Conservation (phyloP, 1,140 invertebrate genomes). For the Adoxophyes honmai region DNA sequence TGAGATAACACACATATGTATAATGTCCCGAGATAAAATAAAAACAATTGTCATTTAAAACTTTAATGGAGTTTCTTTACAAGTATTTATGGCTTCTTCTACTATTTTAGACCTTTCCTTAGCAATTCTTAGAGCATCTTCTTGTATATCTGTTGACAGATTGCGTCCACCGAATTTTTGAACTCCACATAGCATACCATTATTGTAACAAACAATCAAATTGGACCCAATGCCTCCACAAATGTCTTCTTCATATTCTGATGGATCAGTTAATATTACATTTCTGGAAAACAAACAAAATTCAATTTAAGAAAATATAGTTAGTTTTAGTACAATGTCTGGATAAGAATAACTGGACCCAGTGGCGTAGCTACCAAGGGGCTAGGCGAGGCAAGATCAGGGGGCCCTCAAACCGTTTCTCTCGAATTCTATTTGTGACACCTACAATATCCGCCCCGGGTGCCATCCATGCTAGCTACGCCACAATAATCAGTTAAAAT, state of each 20-base stretch:
- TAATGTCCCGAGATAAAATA: too few species aligned
- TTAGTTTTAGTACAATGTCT: too few species aligned
- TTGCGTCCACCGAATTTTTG: constrained; percentile 64
- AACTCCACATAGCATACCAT: constrained; percentile 49
- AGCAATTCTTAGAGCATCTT: constrained; percentile 50
- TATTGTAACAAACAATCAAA: constrained; percentile 59
- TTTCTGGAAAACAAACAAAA: constrained; percentile 37
- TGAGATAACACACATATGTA: too few species aligned
- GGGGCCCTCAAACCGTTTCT: too few species aligned
- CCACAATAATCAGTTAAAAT: too few species aligned
- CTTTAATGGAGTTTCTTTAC: constrained; percentile 41
- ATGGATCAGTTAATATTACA: constrained; percentile 54
- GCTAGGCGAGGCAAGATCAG: too few species aligned
- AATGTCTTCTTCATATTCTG: constrained; percentile 68
- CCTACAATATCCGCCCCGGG: too few species aligned
- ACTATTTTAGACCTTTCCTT: constrained; percentile 51
- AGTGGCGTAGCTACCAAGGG: too few species aligned
- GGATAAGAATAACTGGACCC: too few species aligned
- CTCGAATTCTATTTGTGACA: too few species aligned
- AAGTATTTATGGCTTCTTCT: constrained; percentile 53
- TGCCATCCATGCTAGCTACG: too few species aligned
- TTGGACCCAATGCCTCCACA: constrained; percentile 61
- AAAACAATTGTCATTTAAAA: constrained; percentile 25
- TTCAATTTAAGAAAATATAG: neutral
- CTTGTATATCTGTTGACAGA: constrained; percentile 46